Evolutionary conservation across 2,888 invertebrate genomes (phyloP), one percentile per base, ranked within the genome.

Genomic region (Hirtodrosophila confusa): DNA sequence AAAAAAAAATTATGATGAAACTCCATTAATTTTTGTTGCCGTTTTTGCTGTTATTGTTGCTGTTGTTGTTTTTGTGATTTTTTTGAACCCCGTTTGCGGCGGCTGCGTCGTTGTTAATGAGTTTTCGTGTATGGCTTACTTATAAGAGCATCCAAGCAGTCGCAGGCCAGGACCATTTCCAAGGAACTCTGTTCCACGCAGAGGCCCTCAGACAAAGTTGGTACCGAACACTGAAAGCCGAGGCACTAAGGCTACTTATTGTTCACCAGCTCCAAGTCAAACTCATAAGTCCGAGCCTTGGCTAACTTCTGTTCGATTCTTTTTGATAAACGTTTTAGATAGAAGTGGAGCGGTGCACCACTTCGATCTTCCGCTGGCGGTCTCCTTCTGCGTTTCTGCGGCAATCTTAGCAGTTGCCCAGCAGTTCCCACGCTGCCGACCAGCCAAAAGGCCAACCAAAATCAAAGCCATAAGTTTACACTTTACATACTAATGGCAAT

Each of bases 381-480:
- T 36, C 43, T 57, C 39, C 37, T 44, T 37, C 37, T 33, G 29
- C 31, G 55, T 37, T 48, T 49, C 41, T 39, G 8, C 12, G 39
- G 47, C 43, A 37, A 17, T 23, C 24, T 12, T 17, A 23, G n/a
- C 17, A 24, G 17, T 44, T 35, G 17, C 44, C 39, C 27, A 35
- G 49, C 50, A 62, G 86, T 88, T 88, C 88, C 88, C 88, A 88
- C 88, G 88, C 89, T 89, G 77, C 78, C 75, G 57, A n/a, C 39
- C 37, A 53, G 53, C 41, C 43, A 37, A 36, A 48, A 55, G 68
- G 51, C 64, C 63, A 71, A 51, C 64, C 63, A 71, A 83, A 72
- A 87, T 85, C 69, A 78, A 82, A 88, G 76, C 85, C 80, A 89
- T 90, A 88, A 90, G 88, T 89, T 90, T 89, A 89, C 89, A 90